Conservation (phyloP, 2,888 invertebrate species). For the Mallateleia sp. region DNA sequence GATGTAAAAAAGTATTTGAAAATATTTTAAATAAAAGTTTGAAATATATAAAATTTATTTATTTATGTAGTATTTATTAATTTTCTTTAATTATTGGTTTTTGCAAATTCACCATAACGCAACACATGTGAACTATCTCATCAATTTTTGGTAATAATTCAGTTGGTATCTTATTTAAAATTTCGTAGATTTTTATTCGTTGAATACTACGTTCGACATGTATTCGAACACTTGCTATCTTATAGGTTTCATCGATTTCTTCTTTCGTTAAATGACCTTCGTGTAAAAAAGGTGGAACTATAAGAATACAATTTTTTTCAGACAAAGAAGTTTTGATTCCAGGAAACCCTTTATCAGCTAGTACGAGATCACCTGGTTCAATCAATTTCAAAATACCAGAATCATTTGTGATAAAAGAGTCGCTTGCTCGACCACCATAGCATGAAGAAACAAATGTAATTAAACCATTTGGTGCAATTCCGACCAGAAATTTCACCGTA, state of each 20-base stretch:
- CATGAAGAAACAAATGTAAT: slow-evolving; percentile 76
- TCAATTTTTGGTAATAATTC: no score
- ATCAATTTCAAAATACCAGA: slow-evolving; percentile 77
- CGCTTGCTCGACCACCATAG: slow-evolving; percentile 78
- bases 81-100: no score
- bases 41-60: no score
- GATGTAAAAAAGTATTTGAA: no score
- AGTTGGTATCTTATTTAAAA: no score
- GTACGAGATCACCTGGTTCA: slow-evolving; percentile 77
- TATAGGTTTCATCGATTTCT: slow-evolving; percentile 40
- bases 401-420: slow-evolving; percentile 77
- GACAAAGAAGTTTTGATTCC: slow-evolving; percentile 58
- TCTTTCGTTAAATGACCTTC: slow-evolving; percentile 34
- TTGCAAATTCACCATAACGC: no score
- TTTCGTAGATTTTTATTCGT: slow-evolving; percentile 47
- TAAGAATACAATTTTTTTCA: slow-evolving; percentile 36
- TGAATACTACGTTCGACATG: slow-evolving; percentile 45
- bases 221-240: slow-evolving; percentile 40
- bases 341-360: slow-evolving; percentile 79
- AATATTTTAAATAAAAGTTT: no score
- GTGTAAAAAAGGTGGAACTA: slow-evolving; percentile 47
- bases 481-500: slow-evolving; percentile 79
- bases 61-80: no score
- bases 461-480: slow-evolving; percentile 77
- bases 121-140: no score